Conservation (phyloP, 2,113 vertebrate genomes). For the Elaphurus davidianus region DNA sequence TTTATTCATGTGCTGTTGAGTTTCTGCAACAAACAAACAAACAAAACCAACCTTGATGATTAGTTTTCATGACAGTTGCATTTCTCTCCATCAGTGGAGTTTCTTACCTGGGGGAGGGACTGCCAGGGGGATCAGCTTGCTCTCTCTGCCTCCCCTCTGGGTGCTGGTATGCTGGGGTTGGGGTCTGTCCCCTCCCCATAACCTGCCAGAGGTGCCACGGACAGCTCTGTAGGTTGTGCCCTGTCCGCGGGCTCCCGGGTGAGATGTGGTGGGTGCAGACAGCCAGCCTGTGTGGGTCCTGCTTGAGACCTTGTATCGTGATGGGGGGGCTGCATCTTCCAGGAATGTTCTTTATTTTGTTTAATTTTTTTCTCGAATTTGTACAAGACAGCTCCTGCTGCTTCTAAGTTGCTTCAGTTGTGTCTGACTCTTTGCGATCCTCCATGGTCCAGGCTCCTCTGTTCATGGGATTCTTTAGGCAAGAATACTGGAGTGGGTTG, state of each 20-base stretch:
- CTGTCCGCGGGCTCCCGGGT: fast-evolving
- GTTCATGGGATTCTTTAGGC: neutral
- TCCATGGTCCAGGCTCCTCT: neutral
- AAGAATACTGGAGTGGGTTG: neutral
- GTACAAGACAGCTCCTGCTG: neutral
- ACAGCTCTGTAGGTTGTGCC: neutral
- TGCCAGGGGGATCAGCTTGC: neutral
- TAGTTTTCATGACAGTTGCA: neutral
- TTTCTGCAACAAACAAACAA: neutral
- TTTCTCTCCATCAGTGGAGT: neutral
- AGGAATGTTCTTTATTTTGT: neutral
- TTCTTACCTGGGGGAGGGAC: neutral
- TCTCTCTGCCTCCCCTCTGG: neutral
- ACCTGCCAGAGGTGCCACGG: neutral
- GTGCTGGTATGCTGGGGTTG: neutral
- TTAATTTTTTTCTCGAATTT: neutral
- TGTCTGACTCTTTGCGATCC: neutral
- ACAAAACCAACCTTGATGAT: neutral
- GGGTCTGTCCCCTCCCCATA: neutral
- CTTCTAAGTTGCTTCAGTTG: neutral
- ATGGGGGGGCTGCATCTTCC: neutral
- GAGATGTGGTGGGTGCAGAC: neutral
- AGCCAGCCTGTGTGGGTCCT: neutral
- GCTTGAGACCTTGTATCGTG: neutral
- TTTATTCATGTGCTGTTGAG: neutral